Base-by-base conservation (phyloP, 2,888 invertebrate species). In the Chrysomela aeneicollis region DNA sequence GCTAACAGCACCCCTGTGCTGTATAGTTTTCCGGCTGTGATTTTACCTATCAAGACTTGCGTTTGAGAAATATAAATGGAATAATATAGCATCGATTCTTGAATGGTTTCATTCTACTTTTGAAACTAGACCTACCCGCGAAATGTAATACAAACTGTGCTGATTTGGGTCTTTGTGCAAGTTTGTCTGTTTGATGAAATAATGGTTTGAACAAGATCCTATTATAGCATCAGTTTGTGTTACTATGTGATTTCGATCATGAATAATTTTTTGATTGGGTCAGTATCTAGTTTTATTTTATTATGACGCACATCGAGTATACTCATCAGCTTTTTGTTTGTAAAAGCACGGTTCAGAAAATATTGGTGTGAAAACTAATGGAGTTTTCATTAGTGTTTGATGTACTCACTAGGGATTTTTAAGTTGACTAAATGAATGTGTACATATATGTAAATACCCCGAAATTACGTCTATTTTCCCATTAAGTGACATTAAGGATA, bases 11-110 rank as follows among this genome's bases (percentile, higher is more conserved):
- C 63, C 54, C 59, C 21, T 19, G 35, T 66, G 67, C 71, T 74
- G 72, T 72, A 49, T 64, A 72, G 71, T 74, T 66, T 63, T 69
- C 68, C 61, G 77, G 77, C 77, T 77, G 77, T 77, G 77, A 77
- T 73, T 69, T 66, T 59, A 75, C 69, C 73, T 67, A 74, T 69
- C 69, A 71, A 74, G 74, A 74, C 74, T 75, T 73, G 68, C 69
- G 61, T 54, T 59, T 53, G 54, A 49, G 62, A 59, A 66, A 59
- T 61, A 58, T 61, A 55, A 70, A 54, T 57, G 61, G 57, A 63
- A 46, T 50, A 59, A 58, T 50, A 50, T 55, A 52, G 46, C 69
- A 67, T 69, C 68, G 67, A 70, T 71, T 57, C 42, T 35, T 61
- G 50, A 47, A 47, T 17, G 32, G 0, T 15, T 9, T 55, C 18